Conservation (phyloP, 2,797 vertebrate species). For the Presbytis comata region DNA sequence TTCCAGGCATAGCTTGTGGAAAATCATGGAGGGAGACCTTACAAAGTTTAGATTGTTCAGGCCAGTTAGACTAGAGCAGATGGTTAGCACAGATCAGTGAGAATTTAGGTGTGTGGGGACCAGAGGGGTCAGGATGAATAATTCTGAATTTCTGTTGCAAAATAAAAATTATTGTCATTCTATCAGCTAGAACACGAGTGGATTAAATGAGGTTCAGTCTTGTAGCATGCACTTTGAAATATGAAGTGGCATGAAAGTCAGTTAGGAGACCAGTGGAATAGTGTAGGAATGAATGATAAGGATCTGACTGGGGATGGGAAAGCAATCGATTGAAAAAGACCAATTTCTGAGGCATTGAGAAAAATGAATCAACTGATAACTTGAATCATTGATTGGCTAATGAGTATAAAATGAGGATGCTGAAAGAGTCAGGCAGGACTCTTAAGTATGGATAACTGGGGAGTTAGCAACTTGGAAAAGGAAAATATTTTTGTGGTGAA, state of each 20-base stretch:
- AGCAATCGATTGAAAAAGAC: neutral
- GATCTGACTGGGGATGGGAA: neutral
- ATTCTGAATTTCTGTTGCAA: neutral
- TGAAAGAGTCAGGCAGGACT: neutral
- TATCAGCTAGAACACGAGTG: neutral
- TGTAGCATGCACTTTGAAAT: neutral
- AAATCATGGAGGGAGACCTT: neutral
- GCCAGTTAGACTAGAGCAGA: neutral
- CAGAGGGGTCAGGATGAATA: neutral
- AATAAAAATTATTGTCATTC: neutral
- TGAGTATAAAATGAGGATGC: neutral
- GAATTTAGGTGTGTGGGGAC: neutral
- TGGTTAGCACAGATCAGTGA: neutral
- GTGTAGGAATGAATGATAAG: neutral
- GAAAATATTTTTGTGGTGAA: conserved; percentile 3
- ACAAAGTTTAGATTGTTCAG: neutral
- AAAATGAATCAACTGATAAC: neutral
- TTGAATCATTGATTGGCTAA: neutral
- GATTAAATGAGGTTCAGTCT: neutral
- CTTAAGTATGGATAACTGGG: neutral
- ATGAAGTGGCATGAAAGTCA: neutral
- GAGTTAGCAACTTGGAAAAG: neutral
- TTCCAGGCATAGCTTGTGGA: neutral
- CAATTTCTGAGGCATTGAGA: neutral
- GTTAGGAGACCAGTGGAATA: neutral